Base-by-base conservation (phyloP, 2,888 invertebrate genomes). In the Lobophora halterata region DNA sequence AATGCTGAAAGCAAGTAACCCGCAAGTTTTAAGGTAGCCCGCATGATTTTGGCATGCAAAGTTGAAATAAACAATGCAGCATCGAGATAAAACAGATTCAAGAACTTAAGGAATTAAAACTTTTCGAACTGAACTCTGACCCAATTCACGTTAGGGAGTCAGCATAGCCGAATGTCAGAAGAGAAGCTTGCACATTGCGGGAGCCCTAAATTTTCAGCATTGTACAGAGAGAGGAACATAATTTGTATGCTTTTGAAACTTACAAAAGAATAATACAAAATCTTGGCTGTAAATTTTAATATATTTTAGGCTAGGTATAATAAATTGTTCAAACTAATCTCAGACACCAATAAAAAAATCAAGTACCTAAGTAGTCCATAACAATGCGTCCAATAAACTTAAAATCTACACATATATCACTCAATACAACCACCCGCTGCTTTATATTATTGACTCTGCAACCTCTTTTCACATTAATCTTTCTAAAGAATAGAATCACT, bases 1-100 rank as follows among this genome's bases (percentile, higher is more conserved):
- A n/a, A n/a, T n/a, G n/a, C n/a, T n/a, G n/a, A n/a, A n/a, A n/a
- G n/a, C n/a, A n/a, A n/a, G n/a, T n/a, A n/a, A n/a, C n/a, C n/a
- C n/a, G n/a, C n/a, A n/a, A n/a, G n/a, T 26, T 27, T 30, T 32
- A 23, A 27, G 26, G 26, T 29, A 47, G 35, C 55, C 58, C 61
- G 62, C 61, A 63, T 64, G 50, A 37, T 49, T 38, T 34, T 28
- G 48, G 58, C 61, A 64, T 63, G 64, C 65, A 71, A 74, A 71
- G 69, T 73, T 66, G 58, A 63, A n/a, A 62, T 60, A 65, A 64
- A 67, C 61, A 51, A 56, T 68, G 65, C 66, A 65, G 67, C 68
- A 69, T 70, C n/a, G 70, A 75, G 76, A 78, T 79, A 75, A 76
- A 78, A 76, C 74, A 71, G 71, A 71, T 71, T 65, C 71, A 72